Base-by-base conservation (phyloP, 2,797 vertebrate genomes). In the Sebastes paucispinis region DNA sequence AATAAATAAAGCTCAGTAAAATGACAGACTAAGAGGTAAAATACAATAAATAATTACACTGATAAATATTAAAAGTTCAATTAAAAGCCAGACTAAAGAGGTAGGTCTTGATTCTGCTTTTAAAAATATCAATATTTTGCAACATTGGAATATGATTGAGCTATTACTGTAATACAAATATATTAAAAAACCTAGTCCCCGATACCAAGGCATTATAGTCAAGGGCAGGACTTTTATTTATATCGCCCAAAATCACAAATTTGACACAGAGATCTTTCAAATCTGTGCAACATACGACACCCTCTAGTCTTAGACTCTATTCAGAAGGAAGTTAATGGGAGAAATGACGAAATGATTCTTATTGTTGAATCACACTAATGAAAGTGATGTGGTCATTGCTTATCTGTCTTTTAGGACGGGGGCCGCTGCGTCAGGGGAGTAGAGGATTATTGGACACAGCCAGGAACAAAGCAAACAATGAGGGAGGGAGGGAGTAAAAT, bases 401-500 rank as follows among this genome's bases (percentile, higher is more conserved):
- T 73, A 31, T 85, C 79, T 20, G 7, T 73, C 64, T 75, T 64
- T 64, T 14, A 36, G 63, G 76, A 66, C 6, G 13, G n/a, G 18
- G 43, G 0, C 34, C 3, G 36, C 52, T 32, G 59, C 68, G 69
- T 83, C 81, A 69, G 83, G 77, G 79, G 85, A 77, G 76, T 63
- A 6, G 57, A 36, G 65, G 64, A 81, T 87, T 81, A 91, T 63
- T 67, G 83, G 85, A 88, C 83, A 76, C 76, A 75, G 69, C 77
- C 81, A 69, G 39, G 59, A 83, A 82, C 83, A 87, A 84, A 84
- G 81, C 57, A 88, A 85, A 81, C 63, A 84, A 43, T 47, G 77
- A 47, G 22, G 31, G 71, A 73, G 39, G 66, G 74, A 81, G 60
- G 68, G 43, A 65, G 27, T 67, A 20, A 80, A 75, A 89, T 62